Evolutionary conservation across 2,888 invertebrate species (phyloP).

Genomic region (Drosophila sordidula): DNA sequence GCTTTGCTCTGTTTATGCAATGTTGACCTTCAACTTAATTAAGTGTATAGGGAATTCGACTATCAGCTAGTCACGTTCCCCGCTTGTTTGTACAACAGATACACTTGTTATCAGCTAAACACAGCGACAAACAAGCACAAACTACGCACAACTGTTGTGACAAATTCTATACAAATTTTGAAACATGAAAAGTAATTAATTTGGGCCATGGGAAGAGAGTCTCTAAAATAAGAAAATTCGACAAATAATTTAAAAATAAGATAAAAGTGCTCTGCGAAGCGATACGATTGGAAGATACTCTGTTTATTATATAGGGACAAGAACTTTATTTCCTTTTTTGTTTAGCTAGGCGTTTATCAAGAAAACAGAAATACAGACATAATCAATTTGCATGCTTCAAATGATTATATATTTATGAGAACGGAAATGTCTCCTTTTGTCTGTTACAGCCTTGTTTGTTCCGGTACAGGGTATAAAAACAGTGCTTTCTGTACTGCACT

Average conservation of each 20-base stretch:
- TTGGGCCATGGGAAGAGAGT: not conserved
- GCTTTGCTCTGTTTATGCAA: not conserved
- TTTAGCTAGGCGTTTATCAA: not conserved
- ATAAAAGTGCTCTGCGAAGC: too few species aligned
- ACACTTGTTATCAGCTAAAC: conserved; percentile 10
- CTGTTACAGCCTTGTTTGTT: not conserved
- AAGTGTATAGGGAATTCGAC: not conserved
- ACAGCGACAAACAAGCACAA: not conserved
- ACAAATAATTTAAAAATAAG: not conserved
- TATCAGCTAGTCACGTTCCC: too few species aligned
- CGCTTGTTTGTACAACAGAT: conserved; percentile 4
- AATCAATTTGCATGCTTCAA: too few species aligned
- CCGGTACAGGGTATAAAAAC: not conserved
- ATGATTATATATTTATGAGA: not conserved
- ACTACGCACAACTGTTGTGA: not conserved
- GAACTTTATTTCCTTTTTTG: too few species aligned
- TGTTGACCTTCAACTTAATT: not conserved
- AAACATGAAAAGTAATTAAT: not conserved
- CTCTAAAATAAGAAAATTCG: not conserved
- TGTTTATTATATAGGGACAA: too few species aligned
- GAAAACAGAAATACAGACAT: not conserved
- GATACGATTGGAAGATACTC: too few species aligned
- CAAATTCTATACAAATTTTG: not conserved
- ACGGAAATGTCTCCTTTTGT: not conserved
- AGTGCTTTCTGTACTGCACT: not conserved